phyloP scores from a whole-genome alignment of 2,888 invertebrate genomes.

The Cylindroiulus punctatus region DNA sequence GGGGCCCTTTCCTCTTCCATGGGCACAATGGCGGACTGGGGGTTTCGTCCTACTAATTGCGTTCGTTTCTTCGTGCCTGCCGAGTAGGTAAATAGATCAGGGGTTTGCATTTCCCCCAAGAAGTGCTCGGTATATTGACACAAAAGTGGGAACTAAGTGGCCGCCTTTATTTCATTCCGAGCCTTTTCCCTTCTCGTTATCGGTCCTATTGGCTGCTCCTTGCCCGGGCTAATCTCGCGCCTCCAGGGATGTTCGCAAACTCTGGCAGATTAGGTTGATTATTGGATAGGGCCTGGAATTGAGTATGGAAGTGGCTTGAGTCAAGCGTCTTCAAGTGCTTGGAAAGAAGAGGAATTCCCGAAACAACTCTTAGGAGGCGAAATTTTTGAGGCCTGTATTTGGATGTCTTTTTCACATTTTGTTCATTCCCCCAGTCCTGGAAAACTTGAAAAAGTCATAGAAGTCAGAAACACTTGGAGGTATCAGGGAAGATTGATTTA shows the following conservation, averaged over 20 bases:
- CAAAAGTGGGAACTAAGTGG: constrained; percentile 22
- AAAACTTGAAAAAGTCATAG: no score
- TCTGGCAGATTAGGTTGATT: no score
- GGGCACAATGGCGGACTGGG: not conserved
- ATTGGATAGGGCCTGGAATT: no score
- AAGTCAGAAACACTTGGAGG: no score
- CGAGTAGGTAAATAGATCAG: not conserved
- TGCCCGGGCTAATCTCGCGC: not conserved
- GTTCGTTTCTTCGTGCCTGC: not conserved
- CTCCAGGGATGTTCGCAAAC: not conserved
- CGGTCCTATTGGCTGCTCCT: not conserved
- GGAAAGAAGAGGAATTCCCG: no score
- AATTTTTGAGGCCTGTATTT: no score
- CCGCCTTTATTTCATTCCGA: not conserved
- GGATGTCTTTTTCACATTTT: no score
- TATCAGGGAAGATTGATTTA: no score
- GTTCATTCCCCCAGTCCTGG: no score
- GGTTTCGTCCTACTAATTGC: not conserved
- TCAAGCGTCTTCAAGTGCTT: no score
- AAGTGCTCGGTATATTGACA: constrained; percentile 17
- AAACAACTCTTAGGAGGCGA: no score
- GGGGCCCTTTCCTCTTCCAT: not conserved
- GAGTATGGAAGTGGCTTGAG: no score
- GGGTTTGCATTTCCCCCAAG: not conserved
- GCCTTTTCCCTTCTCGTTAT: not conserved